phyloP scores from a whole-genome alignment of 2,113 vertebrate genomes.

The Dasyornis broadbenti region DNA sequence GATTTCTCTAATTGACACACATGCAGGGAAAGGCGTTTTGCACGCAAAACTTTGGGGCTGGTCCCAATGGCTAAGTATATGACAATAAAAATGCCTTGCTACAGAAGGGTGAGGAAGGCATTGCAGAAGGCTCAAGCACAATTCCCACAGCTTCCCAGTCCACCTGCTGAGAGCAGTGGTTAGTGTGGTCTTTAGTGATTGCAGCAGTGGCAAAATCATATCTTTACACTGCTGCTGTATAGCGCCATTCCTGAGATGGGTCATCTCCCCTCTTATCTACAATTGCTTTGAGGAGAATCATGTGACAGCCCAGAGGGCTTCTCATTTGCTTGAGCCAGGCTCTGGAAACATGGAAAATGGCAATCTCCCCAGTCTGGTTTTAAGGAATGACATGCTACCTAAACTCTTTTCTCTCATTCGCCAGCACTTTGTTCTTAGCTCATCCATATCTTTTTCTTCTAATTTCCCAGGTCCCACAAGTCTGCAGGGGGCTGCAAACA shows the following conservation, averaged over 20 bases:
- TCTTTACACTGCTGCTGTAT: neutral
- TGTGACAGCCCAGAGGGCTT: neutral
- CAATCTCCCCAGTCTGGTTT: neutral
- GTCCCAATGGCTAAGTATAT: neutral
- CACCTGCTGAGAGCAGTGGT: neutral
- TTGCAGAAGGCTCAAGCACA: neutral
- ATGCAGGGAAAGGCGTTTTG: neutral
- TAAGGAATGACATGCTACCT: neutral
- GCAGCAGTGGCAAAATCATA: neutral
- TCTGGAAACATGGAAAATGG: neutral
- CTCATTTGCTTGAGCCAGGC: neutral
- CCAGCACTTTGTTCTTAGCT: neutral
- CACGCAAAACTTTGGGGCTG: neutral
- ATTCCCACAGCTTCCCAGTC: neutral
- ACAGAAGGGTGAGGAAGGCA: neutral
- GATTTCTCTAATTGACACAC: neutral
- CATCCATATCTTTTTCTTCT: neutral
- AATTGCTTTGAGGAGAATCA: neutral
- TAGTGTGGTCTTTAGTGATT: neutral
- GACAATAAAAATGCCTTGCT: neutral
- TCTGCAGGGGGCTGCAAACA: neutral
- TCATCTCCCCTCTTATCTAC: neutral
- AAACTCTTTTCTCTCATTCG: neutral
- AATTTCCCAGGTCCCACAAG: neutral
- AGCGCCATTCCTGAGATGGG: neutral